Evolutionary conservation across 2,797 vertebrate species (phyloP), one percentile per base, ranked within the genome.

Genomic region (Coranthus polyacanthus): DNA sequence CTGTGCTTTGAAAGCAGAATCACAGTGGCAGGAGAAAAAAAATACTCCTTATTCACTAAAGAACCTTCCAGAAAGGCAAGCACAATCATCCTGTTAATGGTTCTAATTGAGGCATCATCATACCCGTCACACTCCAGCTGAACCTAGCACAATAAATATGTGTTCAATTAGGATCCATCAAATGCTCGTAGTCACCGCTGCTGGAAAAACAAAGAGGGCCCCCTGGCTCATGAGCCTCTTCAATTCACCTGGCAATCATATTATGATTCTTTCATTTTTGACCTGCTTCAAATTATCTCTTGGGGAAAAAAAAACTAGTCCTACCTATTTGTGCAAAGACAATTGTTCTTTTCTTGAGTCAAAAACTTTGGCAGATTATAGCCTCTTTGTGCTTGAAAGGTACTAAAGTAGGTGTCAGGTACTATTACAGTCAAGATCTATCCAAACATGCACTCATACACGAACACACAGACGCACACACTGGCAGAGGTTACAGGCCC

Each of bases 91-190:
- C 58, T 65, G 74, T 88, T 92, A 93, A 92, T 92, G 77, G 79
- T 84, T 84, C 81, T 87, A 91, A 93, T 91, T 92, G 86, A 87
- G 86, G 81, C 77, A 84, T 90, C 72, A 86, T 87, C 86, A 84
- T 71, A 80, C 36, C 65, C 55, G 68, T 90, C 86, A 88, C 82
- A 87, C 81, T 88, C 67, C 81, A 86, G 86, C 86, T 90, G 81
- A 89, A 92, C 84, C 67, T 79, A 82, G 75, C 82, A 87, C 77
- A 89, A 88, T 88, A 92, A 91, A 92, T 90, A 84, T 86, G 81
- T 88, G 77, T 88, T 90, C 78, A 85, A 89, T 91, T 88, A 89
- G 69, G 54, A 84, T 72, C 80, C 72, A 81, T 92, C 87, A 89
- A 89, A 83, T 13, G 52, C 74, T 87, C 78, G 45, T 43, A 75